Base-by-base conservation (phyloP, 2,113 vertebrate genomes). In the Dissostichus mawsoni region DNA sequence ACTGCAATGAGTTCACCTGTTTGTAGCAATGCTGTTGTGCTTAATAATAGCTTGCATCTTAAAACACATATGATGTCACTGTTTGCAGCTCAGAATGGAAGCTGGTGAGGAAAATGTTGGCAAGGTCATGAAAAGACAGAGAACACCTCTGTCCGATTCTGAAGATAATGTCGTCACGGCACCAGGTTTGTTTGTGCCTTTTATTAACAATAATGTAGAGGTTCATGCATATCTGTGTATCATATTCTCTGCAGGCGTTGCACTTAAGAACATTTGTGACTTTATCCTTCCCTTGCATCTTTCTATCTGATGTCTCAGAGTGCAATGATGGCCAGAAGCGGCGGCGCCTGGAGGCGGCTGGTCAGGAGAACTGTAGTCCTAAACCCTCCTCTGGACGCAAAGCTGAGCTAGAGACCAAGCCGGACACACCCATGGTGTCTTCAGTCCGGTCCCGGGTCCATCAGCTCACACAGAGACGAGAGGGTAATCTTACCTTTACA, bases 371-470 rank as follows among this genome's bases (percentile, higher is more conserved):
- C 74, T 69, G 69, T 0, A 87, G 82, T 55, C 94, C 94, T 0
- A 47, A 70, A 66, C 58, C 61, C 2, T 61, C 23, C 0, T 78
- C 78, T n/a, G 72, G 76, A 36, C 80, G 82, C 4, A 18, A 12
- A 1, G 66, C 58, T 12, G 94, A 93, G 65, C 78, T 73, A 0
- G 77, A 90, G 50, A 41, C 78, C 3, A 95, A 94, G 69, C 87
- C 93, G 0, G 95, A 95, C 83, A 95, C 94, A 0, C 94, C 93
- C 0, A 90, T 92, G 13, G 80, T 94, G 44, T 70, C 84, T 0
- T 95, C 95, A 0, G 77, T 95, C 48, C 88, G 58, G 4, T 93
- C 91, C 23, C 59, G 91, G 55, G 81, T 95, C 55, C 91, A 94
- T 65, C 90, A 91, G 56, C 87, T 95, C 51, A 69, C 77, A 0